Percentiles rank a stretch among this genome's conserved stretches.
Evolutionary conservation across 2,888 invertebrate species (phyloP).

Genomic region (Lagria hirta): DNA sequence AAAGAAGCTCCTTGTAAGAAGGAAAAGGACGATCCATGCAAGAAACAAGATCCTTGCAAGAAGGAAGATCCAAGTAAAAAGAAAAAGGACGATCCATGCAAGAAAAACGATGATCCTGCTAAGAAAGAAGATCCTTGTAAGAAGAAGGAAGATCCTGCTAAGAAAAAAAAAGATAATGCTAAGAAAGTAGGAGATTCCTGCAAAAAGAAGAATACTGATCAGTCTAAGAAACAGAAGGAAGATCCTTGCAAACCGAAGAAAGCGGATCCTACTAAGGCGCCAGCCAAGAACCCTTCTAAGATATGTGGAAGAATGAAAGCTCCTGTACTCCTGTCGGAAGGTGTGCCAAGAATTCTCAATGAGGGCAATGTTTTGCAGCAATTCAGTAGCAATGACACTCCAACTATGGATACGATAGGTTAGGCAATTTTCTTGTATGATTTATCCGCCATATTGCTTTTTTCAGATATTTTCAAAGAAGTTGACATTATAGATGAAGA

Average conservation of each 20-base stretch:
- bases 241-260: neutral
- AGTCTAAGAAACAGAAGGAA: constrained; percentile 2
- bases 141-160: constrained; percentile 3
- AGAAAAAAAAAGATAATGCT: neutral
- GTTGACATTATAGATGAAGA: constrained; percentile 4
- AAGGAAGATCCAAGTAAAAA: neutral
- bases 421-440: constrained; percentile 2
- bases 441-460: too few relatives aligned
- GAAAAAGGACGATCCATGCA: constrained; percentile 3
- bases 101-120: constrained; percentile 1
- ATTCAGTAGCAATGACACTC: neutral
- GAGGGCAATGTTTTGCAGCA: too few relatives aligned
- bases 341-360: too few relatives aligned
- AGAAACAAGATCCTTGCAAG: constrained; percentile 2
- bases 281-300: too few relatives aligned
- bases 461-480: neutral
- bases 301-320: too few relatives aligned
- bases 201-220: constrained; percentile 5
- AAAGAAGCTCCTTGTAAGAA: constrained; percentile 5
- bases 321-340: too few relatives aligned
- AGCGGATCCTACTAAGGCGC: neutral
- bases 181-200: neutral
- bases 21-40: constrained; percentile 5
- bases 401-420: too few relatives aligned
- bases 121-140: constrained; percentile 6